Evolutionary conservation across 2,888 invertebrate genomes (phyloP), one percentile per base, ranked within the genome.

Genomic region (Carterocephalus palaemon): DNA sequence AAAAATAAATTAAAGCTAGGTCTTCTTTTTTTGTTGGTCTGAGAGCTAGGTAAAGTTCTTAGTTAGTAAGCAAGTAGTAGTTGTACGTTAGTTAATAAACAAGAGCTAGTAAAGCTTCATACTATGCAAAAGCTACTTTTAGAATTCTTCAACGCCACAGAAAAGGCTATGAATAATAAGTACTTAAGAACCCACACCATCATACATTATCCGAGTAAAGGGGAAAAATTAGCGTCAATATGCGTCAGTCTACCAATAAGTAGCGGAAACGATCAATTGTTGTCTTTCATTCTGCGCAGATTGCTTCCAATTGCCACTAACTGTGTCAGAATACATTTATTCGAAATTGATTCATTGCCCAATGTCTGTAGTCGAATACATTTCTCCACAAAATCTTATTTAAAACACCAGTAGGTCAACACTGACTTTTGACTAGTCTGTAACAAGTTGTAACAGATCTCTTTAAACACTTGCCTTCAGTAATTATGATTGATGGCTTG

Each of bases 401-500:
- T 24, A 23, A 46, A 19, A 41, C 4, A 13, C 4, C 42, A 38
- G 37, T 31, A 26, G 19, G 39, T 55, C 51, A 51, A 41, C 8
- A 13, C 7, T 33, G n/a, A 9, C 0, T 26, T 13, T 17, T 2
- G 19, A 17, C 13, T 26, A 33, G 17, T 26, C 41, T 41, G 26
- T 41, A 19, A 12, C 19, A 23, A n/a, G n/a, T n/a, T n/a, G 22
- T 26, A 24, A 41, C 41, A n/a, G n/a, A n/a, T n/a, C n/a, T n/a
- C n/a, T n/a, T 41, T 33, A 17, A 33, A 33, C 19, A 26, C n/a
- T 41, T 33, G 33, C 24, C 33, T 13, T 4, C 33, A 41, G 9
- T 20, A 42, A 42, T 7, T 56, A 63, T 75, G 76, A 77, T 76
- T 71, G 70, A 75, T 76, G 66, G 62, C 53, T 52, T 53, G 58